Conservation (phyloP, 2,113 vertebrate genomes). For the Poicephalus gulielmi region DNA sequence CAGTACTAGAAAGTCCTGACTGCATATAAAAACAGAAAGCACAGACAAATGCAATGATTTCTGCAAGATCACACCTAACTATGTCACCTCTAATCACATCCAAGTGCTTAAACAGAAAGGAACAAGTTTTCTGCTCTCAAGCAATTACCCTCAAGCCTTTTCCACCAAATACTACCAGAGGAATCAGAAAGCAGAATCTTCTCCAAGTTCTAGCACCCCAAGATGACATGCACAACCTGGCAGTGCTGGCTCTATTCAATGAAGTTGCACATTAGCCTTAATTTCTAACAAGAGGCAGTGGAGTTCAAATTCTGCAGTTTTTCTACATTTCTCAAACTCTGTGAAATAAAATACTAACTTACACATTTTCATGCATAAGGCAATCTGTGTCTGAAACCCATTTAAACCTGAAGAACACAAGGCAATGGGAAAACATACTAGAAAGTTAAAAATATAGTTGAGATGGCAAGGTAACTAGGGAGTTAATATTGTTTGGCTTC, state of each 20-base stretch:
- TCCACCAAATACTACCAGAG: neutral
- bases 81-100: neutral
- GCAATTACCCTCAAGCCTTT: neutral
- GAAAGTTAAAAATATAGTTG: neutral
- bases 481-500: constrained; percentile 37
- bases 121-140: constrained; percentile 3
- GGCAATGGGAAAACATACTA: neutral
- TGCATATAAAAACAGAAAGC: neutral
- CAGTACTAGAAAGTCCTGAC: neutral
- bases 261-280: neutral
- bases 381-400: neutral
- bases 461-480: neutral
- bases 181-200: neutral
- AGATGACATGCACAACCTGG: neutral
- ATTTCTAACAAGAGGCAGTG: neutral
- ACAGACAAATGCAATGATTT: neutral
- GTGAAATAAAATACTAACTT: neutral
- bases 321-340: neutral
- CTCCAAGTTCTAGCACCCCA: neutral
- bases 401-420: neutral
- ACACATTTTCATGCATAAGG: neutral
- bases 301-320: neutral
- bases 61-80: neutral
- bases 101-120: neutral
- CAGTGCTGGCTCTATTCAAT: neutral